Conservation (phyloP, 2,113 vertebrate species). For the Rhineura floridana region DNA sequence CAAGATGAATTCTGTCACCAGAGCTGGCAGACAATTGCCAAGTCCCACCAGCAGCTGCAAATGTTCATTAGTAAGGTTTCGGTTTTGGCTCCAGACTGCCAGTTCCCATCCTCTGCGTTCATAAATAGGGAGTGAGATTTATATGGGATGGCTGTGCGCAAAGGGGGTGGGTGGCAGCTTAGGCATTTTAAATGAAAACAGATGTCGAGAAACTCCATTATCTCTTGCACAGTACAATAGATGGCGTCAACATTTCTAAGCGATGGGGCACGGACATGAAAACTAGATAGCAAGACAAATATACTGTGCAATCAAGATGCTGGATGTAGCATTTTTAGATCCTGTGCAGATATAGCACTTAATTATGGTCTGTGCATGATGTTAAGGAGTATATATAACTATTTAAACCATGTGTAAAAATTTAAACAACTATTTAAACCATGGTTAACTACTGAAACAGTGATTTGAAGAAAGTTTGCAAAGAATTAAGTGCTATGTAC, state of each 20-base stretch:
- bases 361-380: background rate
- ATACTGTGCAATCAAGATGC: constrained; percentile 7
- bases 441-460: background rate
- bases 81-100: constrained; percentile 78
- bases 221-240: constrained; percentile 35
- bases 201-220: constrained; percentile 60
- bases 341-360: background rate
- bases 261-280: background rate
- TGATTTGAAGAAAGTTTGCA: background rate
- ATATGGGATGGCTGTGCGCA: background rate
- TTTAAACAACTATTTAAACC: background rate
- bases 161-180: constrained; percentile 24
- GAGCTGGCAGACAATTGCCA: constrained; percentile 71
- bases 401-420: background rate
- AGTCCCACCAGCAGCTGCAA: constrained; percentile 88
- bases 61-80: constrained; percentile 84
- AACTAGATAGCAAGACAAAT: constrained; percentile 12
- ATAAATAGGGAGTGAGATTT: constrained; percentile 58
- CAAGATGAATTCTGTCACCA: constrained; percentile 78
- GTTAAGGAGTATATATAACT: background rate
- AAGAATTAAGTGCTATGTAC: background rate
- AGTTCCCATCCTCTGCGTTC: constrained; percentile 61
- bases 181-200: constrained; percentile 61
- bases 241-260: constrained; percentile 50
- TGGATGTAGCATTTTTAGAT: constrained; percentile 24